Percentiles rank a stretch among this genome's conserved stretches.
Evolutionary conservation across 2,888 invertebrate genomes (phyloP).

Genomic region (Drosophila helvetica): DNA sequence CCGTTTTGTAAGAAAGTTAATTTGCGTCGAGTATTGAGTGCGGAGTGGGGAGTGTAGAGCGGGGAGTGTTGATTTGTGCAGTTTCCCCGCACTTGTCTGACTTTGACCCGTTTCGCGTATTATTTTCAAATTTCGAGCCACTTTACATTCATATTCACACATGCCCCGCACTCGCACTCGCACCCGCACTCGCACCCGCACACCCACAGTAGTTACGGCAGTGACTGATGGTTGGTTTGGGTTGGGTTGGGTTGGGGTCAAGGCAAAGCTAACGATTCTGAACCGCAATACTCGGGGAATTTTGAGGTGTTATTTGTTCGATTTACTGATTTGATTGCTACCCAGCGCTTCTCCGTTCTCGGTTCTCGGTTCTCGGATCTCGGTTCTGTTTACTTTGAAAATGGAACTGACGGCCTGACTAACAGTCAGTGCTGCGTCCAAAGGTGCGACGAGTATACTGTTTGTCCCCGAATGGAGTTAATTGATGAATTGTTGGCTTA

Average conservation of each 20-base stretch:
- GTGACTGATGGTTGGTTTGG: neutral
- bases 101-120: conserved; percentile 72
- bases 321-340: conserved; percentile 1
- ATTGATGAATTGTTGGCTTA: conserved; percentile 1
- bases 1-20: conserved; percentile 75
- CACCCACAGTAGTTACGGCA: neutral
- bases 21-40: conserved; percentile 43
- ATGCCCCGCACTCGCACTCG: neutral
- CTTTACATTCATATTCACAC: neutral
- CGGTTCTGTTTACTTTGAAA: conserved; percentile 7
- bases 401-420: neutral
- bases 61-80: conserved; percentile 52
- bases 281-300: conserved; percentile 4
- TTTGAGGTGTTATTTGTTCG: neutral
- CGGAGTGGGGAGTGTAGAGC: neutral
- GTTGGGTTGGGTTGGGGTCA: too few relatives aligned
- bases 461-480: conserved; percentile 1
- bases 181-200: neutral
- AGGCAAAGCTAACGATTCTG: conserved; percentile 3
- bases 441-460: neutral
- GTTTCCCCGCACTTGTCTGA: conserved; percentile 64
- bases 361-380: neutral
- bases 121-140: conserved; percentile 48
- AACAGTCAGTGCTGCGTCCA: neutral
- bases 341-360: conserved; percentile 2